Base-by-base conservation (phyloP, 1,140 invertebrate genomes). In the Drosophila quadrilineata region DNA sequence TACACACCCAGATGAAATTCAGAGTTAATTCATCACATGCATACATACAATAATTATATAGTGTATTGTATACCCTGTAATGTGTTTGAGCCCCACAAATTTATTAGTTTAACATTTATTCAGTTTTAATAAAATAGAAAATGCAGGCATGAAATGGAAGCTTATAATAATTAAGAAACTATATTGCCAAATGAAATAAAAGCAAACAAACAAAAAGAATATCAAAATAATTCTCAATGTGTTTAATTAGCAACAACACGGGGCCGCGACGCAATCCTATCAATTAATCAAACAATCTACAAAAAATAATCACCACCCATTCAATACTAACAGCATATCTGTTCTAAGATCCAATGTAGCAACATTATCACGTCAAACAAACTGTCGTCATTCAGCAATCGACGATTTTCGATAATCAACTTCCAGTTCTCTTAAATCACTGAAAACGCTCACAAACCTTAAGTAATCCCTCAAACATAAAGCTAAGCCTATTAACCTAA, bases 301-400 rank as follows among this genome's bases (percentile, higher is more conserved):
- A n/a, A n/a, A n/a, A n/a, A 58, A 41, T 2, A 62, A 40, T 17
- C 52, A 80, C 45, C 69, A 45, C 50, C 56, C 57, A 60, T 52
- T 36, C 56, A 59, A 35, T 36, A 77, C 77, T 77, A 76, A 82
- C 59, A 29, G 53, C 53, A 36, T 46, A 69, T 40, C 12, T 6
- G 8, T 41, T 40, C 6, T 40, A 35, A 31, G 52, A 46, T 58
- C 63, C 41, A 80, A 79, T 58, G 65, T 80, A 64, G 62, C 68
- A 74, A 84, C 79, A 85, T 84, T 84, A 85, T 85, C 79, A 85
- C 79, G 79, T 67, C 67, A 60, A 80, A 76, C 74, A 77, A 70
- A 70, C 60, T 75, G 68, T 71, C 71, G 43, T 65, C 46, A 70
- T 19, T 45, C 45, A 54, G 6, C 41, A 14, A 16, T 2, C 21